phyloP scores from a whole-genome alignment of 2,888 invertebrate species.

The Stegana nigrithorax region DNA sequence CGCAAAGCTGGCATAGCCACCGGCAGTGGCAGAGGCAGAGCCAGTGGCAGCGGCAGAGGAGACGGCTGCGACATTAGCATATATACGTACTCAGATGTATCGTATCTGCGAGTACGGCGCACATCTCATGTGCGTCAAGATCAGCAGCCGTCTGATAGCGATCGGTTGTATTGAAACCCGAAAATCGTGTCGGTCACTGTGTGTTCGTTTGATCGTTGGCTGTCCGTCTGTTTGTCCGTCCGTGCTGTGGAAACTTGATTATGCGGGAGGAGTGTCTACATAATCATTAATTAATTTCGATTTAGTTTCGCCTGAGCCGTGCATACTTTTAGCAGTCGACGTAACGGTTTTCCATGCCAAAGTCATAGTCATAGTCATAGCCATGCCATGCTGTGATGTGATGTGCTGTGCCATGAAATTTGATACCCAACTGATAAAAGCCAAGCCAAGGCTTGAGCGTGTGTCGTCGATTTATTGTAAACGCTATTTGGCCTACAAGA shows the following conservation, averaged over 20 bases:
- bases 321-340: slow-evolving; percentile 7
- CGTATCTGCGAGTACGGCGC: too few species aligned
- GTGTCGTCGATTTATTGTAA: too few species aligned
- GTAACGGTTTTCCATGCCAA: slow-evolving; percentile 15
- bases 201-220: neutral
- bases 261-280: slow-evolving; percentile 57
- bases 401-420: slow-evolving; percentile 42
- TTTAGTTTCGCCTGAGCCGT: slow-evolving; percentile 46
- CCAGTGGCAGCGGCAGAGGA: too few species aligned
- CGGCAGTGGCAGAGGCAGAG: too few species aligned
- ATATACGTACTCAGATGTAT: too few species aligned
- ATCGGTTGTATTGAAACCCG: neutral
- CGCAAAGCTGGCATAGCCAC: too few species aligned
- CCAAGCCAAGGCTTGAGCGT: slow-evolving; percentile 4
- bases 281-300: slow-evolving; percentile 56
- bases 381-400: too few species aligned
- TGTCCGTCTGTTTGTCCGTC: neutral
- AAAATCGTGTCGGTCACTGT: neutral
- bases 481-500: too few species aligned
- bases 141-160: too few species aligned
- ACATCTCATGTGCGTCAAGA: too few species aligned
- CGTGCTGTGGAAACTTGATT: slow-evolving; percentile 35
- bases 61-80: too few species aligned
- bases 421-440: slow-evolving; percentile 46
- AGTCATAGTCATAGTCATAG: too few species aligned